Base-by-base conservation (phyloP, 2,888 invertebrate genomes). In the Schrankia costaestrigalis region DNA sequence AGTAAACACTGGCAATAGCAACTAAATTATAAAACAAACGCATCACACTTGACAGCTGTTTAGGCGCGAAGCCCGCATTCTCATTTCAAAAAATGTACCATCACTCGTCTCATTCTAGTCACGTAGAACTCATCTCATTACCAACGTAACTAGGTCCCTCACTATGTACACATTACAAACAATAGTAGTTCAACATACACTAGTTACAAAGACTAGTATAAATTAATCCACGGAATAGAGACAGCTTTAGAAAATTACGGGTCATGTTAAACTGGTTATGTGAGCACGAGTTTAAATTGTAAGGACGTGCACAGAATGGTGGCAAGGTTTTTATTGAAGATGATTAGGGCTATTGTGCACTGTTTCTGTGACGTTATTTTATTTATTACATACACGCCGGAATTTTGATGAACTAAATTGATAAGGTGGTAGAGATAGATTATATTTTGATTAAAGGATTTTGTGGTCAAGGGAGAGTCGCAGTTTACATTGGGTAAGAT, bases 41-140 rank as follows among this genome's bases (percentile, higher is more conserved):
- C 56, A 57, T 44, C 55, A 57, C 70, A 75, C 68, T 68, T 71
- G 74, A 74, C 77, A 78, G 73, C 62, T 78, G 78, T 68, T 68
- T 63, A 64, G 68, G 68, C 74, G 73, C 66, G 57, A 67, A 67
- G 63, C 78, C 77, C 78, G 78, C 78, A 78, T 78, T 71, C 72
- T 68, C 60, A 64, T 71, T 71, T 71, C 49, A 57, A 75, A 35
- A 69, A 64, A 55, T 56, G 61, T 61, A 58, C 43, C 45, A 37
- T 43, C 52, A 38, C 6, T 31, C 38, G 63, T 56, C 58, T 56
- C 56, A 78, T 78, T 70, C 78, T 36, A 38, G 71, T 77, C 78
- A 78, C 78, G 78, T 78, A 57, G 63, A 33, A 41, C 45, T 56
- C 56, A 50, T 55, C 42, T 50, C 21, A 10, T 17, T 30, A 29